Evolutionary conservation across 2,888 invertebrate species (phyloP), one percentile per base, ranked within the genome.

Genomic region (Perizoma affinitatum): DNA sequence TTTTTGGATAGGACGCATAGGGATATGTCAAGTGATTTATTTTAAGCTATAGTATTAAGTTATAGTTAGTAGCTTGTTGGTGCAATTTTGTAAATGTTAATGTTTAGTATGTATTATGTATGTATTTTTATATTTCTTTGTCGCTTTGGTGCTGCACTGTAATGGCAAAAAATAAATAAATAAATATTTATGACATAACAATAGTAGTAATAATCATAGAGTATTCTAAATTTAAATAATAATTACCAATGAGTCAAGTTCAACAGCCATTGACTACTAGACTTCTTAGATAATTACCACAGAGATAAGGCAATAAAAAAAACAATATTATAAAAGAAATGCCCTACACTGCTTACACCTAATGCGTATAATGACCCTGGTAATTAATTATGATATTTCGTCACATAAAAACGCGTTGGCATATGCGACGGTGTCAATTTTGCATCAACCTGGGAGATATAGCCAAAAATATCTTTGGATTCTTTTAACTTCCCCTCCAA

Each of bases 391-490:
- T 54, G 46, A 57, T 58, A 50, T 46, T 54, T 63, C 66, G 63
- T 68, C 69, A 67, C 46, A 61, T 63, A 38, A 46, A 58, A 49
- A 58, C 38, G 7, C 35, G 64, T 59, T 46, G 68, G 68, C 78
- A 76, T 61, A 72, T 76, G 76, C 70, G 69, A 61, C 66, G 64
- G 58, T 65, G 75, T 73, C 73, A 72, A 70, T 68, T 80, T 71
- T 73, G 78, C 78, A 74, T 67, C 87, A 67, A 80, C 79, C 80
- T 76, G 88, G 89, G 89, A 77, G 88, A 87, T 73, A 78, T 80
- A 63, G 79, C 83, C 87, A 71, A 87, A 89, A 88, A 86, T 88
- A 87, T 65, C 73, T 65, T 22, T 43, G 35, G 58, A 55, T 67
- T 69, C 71, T 72, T 52, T 53, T 62, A 60, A 70, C 63, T 62